phyloP scores from a whole-genome alignment of 1,140 invertebrate species.

The Eueides isabella region DNA sequence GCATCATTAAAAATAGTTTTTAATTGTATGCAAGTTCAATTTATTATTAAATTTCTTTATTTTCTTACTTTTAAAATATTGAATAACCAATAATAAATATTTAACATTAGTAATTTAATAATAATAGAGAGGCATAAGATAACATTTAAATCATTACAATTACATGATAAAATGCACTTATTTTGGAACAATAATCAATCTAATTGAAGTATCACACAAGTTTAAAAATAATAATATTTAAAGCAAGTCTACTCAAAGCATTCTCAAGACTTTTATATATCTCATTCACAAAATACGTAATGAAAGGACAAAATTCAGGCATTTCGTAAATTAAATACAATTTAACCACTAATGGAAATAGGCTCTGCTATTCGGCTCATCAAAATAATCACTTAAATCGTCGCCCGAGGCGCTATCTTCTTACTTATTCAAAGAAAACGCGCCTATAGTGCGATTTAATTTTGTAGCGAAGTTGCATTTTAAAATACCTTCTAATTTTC shows the following conservation, averaged over 20 bases:
- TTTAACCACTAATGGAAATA: conserved; percentile 14
- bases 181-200: neutral
- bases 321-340: conserved; percentile 16
- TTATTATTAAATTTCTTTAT: no score
- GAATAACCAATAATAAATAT: no score
- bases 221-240: neutral
- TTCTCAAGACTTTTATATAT: neutral
- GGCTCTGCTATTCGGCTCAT: conserved; percentile 26
- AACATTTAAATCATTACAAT: no score
- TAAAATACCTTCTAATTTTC: neutral
- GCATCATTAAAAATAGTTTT: no score
- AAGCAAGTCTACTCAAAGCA: neutral
- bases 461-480: conserved; percentile 2
- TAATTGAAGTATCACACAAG: no score
- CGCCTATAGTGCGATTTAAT: conserved; percentile 24
- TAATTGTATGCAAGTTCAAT: no score
- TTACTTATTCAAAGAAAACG: conserved; percentile 31
- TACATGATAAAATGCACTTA: neutral
- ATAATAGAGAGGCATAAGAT: no score
- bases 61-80: no score
- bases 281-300: neutral
- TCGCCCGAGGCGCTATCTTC: conserved; percentile 24
- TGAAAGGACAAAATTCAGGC: neutral
- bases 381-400: conserved; percentile 32
- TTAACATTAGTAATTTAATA: no score